Evolutionary conservation across 2,888 invertebrate species (phyloP).

Genomic region (Meghimatium bilineatum): DNA sequence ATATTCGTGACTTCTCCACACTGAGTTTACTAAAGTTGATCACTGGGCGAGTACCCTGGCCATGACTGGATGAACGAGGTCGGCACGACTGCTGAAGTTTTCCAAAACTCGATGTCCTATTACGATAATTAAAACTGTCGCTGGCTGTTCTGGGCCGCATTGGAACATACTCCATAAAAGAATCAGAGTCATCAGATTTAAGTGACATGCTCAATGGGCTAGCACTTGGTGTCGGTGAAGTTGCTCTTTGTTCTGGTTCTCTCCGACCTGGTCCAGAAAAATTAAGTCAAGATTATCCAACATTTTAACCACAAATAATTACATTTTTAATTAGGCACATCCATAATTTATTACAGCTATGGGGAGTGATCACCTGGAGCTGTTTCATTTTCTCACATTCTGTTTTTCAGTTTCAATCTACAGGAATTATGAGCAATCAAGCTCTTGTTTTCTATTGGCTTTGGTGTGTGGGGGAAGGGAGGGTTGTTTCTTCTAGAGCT

Average conservation of each 20-base stretch:
- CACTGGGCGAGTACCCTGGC: conserved; percentile 62
- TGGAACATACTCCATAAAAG: conserved; percentile 75
- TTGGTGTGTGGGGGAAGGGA: too few relatives aligned
- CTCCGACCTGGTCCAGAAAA: conserved; percentile 5
- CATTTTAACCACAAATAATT: not conserved
- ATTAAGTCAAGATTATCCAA: not conserved
- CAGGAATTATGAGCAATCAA: too few relatives aligned
- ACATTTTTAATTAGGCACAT: too few relatives aligned
- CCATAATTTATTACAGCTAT: too few relatives aligned
- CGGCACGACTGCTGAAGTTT: conserved; percentile 52
- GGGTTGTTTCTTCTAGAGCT: too few relatives aligned
- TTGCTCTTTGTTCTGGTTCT: conserved; percentile 37
- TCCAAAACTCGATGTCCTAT: conserved; percentile 70
- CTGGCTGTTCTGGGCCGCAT: conserved; percentile 69
- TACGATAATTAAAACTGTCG: conserved; percentile 69
- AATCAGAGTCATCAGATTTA: conserved; percentile 70
- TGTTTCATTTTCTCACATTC: too few relatives aligned
- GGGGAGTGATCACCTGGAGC: too few relatives aligned
- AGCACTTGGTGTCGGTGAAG: conserved; percentile 55
- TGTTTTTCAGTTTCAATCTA: too few relatives aligned
- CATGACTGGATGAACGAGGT: conserved; percentile 73
- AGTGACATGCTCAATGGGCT: conserved; percentile 65
- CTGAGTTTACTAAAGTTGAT: conserved; percentile 54
- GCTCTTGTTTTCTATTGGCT: too few relatives aligned
- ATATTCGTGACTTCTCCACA: conserved; percentile 57